Percentiles rank a stretch among this genome's conserved stretches.
Evolutionary conservation across 2,888 invertebrate species (phyloP).

Genomic region (Cosmopolites sordidus): DNA sequence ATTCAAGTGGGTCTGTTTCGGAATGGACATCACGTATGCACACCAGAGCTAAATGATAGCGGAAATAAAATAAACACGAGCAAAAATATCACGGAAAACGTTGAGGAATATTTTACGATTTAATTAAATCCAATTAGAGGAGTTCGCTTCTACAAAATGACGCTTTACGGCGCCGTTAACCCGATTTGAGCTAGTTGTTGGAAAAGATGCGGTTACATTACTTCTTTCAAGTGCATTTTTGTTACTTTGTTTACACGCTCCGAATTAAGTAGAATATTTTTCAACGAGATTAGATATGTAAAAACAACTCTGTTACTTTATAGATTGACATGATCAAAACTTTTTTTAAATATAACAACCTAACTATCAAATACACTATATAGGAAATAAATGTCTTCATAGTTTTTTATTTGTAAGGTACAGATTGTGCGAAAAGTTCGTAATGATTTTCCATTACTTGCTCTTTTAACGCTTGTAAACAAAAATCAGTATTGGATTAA

Average conservation of each 20-base stretch:
- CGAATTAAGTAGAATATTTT: background rate
- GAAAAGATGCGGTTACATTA: background rate
- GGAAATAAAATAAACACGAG: slow-evolving; percentile 24
- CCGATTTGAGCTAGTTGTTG: background rate
- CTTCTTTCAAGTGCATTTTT: background rate
- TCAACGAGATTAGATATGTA: too few species aligned
- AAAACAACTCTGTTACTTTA: too few species aligned
- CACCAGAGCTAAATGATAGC: slow-evolving; percentile 16
- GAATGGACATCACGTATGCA: slow-evolving; percentile 26
- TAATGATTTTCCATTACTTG: too few species aligned
- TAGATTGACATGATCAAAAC: too few species aligned
- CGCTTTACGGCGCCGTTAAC: slow-evolving; percentile 1
- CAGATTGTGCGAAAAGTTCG: too few species aligned
- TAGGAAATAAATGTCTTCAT: too few species aligned
- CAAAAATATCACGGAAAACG: slow-evolving; percentile 21
- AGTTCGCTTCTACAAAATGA: slow-evolving; percentile 4
- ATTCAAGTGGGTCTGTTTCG: slow-evolving; percentile 3
- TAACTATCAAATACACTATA: too few species aligned
- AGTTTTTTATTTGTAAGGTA: too few species aligned
- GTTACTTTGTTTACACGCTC: background rate
- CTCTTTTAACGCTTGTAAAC: too few species aligned
- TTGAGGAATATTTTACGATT: slow-evolving; percentile 21
- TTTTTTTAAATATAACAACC: too few species aligned
- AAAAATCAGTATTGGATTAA: too few species aligned
- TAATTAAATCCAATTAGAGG: slow-evolving; percentile 18